Evolutionary conservation across 2,888 invertebrate species (phyloP).

Genomic region (Pheosia tremula): DNA sequence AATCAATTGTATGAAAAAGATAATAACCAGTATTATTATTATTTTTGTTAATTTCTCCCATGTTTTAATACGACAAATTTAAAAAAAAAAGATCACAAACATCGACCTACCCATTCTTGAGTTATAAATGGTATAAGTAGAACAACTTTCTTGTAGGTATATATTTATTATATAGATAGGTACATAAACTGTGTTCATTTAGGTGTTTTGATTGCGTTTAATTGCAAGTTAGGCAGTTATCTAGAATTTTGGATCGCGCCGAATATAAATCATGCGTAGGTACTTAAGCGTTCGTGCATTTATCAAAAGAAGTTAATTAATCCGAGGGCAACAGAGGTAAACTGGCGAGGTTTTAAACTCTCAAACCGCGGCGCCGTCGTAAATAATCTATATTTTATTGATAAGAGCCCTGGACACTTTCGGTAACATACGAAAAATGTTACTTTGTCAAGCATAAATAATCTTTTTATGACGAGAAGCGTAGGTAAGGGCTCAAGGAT

Average conservation of each 20-base stretch:
- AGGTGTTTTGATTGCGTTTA: slow-evolving; percentile 37
- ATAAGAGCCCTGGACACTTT: slow-evolving; percentile 76
- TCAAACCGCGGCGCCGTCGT: slow-evolving; percentile 68
- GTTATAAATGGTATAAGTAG: no score
- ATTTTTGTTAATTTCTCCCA: no score
- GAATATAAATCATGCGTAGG: slow-evolving; percentile 44
- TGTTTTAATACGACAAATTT: no score
- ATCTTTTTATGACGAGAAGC: slow-evolving; percentile 84
- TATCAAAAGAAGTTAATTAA: slow-evolving; percentile 54
- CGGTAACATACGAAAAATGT: slow-evolving; percentile 81
- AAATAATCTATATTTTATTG: slow-evolving; percentile 79
- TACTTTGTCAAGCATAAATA: slow-evolving; percentile 83
- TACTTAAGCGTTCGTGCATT: slow-evolving; percentile 28
- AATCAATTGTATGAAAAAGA: no score
- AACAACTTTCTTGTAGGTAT: not conserved
- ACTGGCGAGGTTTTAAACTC: slow-evolving; percentile 51
- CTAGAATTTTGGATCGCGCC: slow-evolving; percentile 45
- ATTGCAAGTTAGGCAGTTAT: slow-evolving; percentile 36
- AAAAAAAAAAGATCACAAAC: no score
- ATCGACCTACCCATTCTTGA: no score
- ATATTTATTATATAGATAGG: not conserved
- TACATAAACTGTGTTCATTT: slow-evolving; percentile 1
- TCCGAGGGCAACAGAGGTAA: slow-evolving; percentile 45
- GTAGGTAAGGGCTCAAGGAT: slow-evolving; percentile 84
- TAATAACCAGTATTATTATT: no score